Evolutionary conservation across 2,113 vertebrate species (phyloP), one percentile per base, ranked within the genome.

Genomic region (Halichoeres trimaculatus): DNA sequence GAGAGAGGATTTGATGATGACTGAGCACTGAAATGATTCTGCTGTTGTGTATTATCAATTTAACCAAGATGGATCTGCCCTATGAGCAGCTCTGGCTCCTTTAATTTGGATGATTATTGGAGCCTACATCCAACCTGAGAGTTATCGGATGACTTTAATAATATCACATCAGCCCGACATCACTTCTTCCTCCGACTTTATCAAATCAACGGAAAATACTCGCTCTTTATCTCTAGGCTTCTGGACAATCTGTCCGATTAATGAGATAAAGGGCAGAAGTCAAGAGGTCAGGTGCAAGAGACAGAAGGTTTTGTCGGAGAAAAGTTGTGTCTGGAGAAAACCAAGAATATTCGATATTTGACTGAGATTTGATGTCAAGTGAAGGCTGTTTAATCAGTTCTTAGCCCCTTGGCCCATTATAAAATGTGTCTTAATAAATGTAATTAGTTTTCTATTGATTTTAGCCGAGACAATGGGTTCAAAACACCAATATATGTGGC

Each of bases 71-170:
- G 69, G 72, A 85, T 74, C 58, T 58, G 48, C 74, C 61, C 56
- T 41, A 52, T 5, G 17, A 14, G 77, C 62, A 1, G 56, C 60
- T 26, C 26, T 2, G 17, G 23, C 70, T 57, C 57, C 9, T 71
- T 75, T 78, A 64, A 55, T 82, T 62, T 70, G 56, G 81, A 75
- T 64, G 70, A 51, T 72, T 81, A 76, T 75, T 69, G 69, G 67
- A 76, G 71, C 74, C 16, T 56, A 65, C 63, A 54, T 3, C 20
- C 68, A 57, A 58, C 61, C 65, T 51, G 51, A 52, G 69, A 58
- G 72, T 58, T 14, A 54, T 50, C 12, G 22, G 63, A 58, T 3
- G 13, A 51, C 35, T 61, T 73, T 66, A 70, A 70, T 60, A 55
- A 59, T 59, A 43, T 51, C 41, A 24, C 5, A 63, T 57, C 59